Base-by-base conservation (phyloP, 2,113 vertebrate species). In the Hippoglossus stenolepis region DNA sequence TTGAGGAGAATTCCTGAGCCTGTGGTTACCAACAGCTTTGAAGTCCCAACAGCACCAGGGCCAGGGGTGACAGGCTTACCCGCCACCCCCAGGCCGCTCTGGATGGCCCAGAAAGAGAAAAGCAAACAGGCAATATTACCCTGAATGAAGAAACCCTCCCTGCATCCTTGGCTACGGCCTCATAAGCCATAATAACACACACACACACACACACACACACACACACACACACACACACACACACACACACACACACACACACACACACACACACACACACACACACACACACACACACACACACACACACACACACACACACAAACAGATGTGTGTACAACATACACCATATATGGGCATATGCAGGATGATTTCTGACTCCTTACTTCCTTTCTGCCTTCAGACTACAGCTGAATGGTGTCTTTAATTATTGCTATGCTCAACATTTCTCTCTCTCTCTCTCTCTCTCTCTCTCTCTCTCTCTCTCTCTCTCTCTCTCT, bases 21-120 rank as follows among this genome's bases (percentile, higher is more conserved):
- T 92, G 89, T 92, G 91, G 94, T 93, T 93, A 93, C 92, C 87
- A 91, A 69, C 83, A 82, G 86, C 93, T 95, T 95, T 94, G 92
- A 94, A 92, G 92, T 93, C 79, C 79, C 72, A 90, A 72, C 85
- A 90, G 81, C 70, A 87, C 79, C 75, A 80, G 80, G 85, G 80
- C 82, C 79, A 79, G 65, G 80, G 88, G 85, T 82, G 89, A 89
- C 85, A 85, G 81, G 83, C 82, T 86, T 79, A 90, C 78, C 84
- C 89, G 2, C 74, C 77, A 87, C 77, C 87, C 59, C 79, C 77
- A 51, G 79, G 71, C 80, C 77, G 65, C 70, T 70, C 62, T 87
- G 84, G 86, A 93, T 88, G 88, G 84, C 58, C 80, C 84, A 92
- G 91, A 91, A 91, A 94, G 86, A 92, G 85, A 91, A 93, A 93